Base-by-base conservation (phyloP, 2,888 invertebrate species). In the Tetranychus piercei region DNA sequence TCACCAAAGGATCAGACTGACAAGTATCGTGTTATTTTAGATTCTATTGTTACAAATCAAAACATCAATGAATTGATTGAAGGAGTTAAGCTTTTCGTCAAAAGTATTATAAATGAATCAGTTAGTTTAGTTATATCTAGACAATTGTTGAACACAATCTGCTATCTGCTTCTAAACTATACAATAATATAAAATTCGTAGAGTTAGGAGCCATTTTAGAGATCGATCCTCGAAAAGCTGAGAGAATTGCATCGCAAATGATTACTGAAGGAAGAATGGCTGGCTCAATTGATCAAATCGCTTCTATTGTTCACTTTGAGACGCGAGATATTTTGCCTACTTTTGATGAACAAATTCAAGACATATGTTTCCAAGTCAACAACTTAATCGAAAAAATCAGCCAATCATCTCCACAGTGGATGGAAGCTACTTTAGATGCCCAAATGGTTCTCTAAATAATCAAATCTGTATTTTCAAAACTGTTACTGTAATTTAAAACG, bases 181-280 rank as follows among this genome's bases (percentile, higher is more conserved):
- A 99, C 83, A 95, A 95, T 83, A 99, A 97, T 83, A 97, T 99
- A 76, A 94, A 93, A 55, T 96, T 99, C 82, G 90, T 90, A 80
- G 94, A 96, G 82, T 85, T 99, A 23, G 96, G 96, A 71, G 91
- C 94, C 1, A 73, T 80, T 15, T 76, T 80, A 9, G 80, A 80
- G 75, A 79, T 80, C 55, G 78, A 79, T 15, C 78, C 79, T 15
- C 44, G 73, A 1, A 80, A 80, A 74, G 96, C 97, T 3, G 97
- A 99, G 83, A 92, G 94, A 82, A 96, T 97, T 82, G 97, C 97
- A 69, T 93, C 94, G 79, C 95, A 95, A 83, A 97, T 99, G 97
- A 97, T 99, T 79, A 93, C 94, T 43, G 96, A 97, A 83, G 89
- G 88, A n/a, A 87, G 97, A 78, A 94, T 99, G 92, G 90, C 92